phyloP scores from a whole-genome alignment of 2,797 vertebrate species.

The Sciurus carolinensis region DNA sequence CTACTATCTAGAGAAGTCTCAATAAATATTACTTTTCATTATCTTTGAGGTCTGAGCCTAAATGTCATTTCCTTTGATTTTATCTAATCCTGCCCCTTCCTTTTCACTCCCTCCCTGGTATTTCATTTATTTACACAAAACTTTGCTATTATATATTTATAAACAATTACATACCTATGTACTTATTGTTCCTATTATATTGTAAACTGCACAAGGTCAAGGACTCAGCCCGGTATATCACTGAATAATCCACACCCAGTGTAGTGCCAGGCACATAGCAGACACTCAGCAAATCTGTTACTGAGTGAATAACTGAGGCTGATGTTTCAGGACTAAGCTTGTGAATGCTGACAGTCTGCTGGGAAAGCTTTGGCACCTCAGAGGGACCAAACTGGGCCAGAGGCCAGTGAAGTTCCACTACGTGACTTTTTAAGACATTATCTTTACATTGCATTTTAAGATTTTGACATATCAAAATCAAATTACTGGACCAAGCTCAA shows the following conservation, averaged over 20 bases:
- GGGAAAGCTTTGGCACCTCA: background rate
- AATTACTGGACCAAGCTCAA: slow-evolving; percentile 80
- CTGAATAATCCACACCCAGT: background rate
- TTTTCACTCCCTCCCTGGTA: background rate
- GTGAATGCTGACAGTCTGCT: slow-evolving; percentile 18
- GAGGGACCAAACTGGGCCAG: background rate
- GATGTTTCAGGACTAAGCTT: background rate
- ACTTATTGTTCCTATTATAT: background rate
- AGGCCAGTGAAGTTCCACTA: slow-evolving; percentile 57
- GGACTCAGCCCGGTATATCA: background rate
- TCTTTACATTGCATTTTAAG: slow-evolving; percentile 78
- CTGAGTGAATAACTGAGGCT: background rate
- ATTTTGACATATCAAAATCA: slow-evolving; percentile 82
- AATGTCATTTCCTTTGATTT: background rate
- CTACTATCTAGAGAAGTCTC: slow-evolving; percentile 18
- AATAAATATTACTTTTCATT: background rate
- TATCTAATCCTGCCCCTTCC: background rate
- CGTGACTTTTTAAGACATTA: slow-evolving; percentile 66
- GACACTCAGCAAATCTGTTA: background rate
- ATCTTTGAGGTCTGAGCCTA: slow-evolving; percentile 17
- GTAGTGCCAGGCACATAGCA: background rate
- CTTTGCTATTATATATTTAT: background rate
- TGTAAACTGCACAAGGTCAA: slow-evolving; percentile 1
- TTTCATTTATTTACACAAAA: background rate
- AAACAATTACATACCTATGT: background rate